These are phyloP conservation scores for Coregonus ussuriensis DNA, from an alignment of 2,797 vertebrate species.

Conservation along the genomic window DNA sequence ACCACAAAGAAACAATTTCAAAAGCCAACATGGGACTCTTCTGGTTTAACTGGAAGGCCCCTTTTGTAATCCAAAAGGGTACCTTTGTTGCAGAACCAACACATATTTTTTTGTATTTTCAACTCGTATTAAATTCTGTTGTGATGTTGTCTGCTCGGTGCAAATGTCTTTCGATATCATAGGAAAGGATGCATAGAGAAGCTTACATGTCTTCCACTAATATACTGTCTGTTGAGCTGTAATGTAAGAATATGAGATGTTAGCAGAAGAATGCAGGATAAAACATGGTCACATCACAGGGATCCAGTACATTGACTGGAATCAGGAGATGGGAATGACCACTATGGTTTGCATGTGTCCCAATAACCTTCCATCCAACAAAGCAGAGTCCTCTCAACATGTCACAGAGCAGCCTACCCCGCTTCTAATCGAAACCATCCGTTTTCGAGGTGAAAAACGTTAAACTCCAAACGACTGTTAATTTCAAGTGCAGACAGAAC, in stretches of 20 bases:
- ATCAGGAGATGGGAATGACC: no score
- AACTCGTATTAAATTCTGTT: constrained; percentile 43
- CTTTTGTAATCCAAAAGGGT: constrained; percentile 32
- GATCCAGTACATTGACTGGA: constrained; percentile 13
- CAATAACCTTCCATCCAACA: not conserved
- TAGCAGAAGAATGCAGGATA: constrained; percentile 65
- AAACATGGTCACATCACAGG: constrained; percentile 49
- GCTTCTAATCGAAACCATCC: constrained; percentile 20
- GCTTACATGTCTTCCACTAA: constrained; percentile 87
- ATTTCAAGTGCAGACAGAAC: constrained; percentile 35
- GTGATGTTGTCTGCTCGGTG: constrained; percentile 68
- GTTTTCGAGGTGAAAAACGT: constrained; percentile 20
- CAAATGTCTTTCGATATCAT: constrained; percentile 75
- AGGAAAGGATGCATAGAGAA: constrained; percentile 72
- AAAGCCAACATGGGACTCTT: constrained; percentile 24
- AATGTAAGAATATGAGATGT: constrained; percentile 79
- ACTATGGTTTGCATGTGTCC: constrained; percentile 24
- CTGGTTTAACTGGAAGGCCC: constrained; percentile 17
- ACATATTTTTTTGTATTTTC: constrained; percentile 15
- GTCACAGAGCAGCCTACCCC: not conserved
- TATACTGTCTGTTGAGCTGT: constrained; percentile 84
- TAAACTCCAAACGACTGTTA: constrained; percentile 23
- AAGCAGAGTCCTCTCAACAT: not conserved
- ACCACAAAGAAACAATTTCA: constrained; percentile 64
- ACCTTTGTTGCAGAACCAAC: not conserved